Conservation (phyloP, 1,140 invertebrate species). For the Agraylea sexmaculata region DNA sequence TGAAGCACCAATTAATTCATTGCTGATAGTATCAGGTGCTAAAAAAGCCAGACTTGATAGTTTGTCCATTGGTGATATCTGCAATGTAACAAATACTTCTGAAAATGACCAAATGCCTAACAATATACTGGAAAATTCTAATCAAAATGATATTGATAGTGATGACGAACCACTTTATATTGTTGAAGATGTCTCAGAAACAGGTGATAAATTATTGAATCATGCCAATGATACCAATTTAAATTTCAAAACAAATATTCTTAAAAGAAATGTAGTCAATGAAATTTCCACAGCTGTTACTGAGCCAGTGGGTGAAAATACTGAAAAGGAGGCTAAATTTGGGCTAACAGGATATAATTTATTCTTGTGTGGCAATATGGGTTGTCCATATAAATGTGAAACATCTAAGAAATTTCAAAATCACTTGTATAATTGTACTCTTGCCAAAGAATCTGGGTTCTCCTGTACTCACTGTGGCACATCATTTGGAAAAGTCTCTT, state of each 20-base stretch:
- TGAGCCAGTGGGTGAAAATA: neutral
- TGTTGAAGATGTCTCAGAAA: slow-evolving; percentile 1
- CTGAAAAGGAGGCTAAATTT: neutral
- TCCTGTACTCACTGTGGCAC: slow-evolving; percentile 43
- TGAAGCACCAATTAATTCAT: too few species aligned
- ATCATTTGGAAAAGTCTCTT: slow-evolving; percentile 29
- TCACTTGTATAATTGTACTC: slow-evolving; percentile 37
- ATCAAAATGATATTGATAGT: neutral
- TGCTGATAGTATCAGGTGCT: too few species aligned
- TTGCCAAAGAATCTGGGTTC: slow-evolving; percentile 13
- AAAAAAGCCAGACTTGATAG: too few species aligned
- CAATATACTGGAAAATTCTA: too few species aligned
- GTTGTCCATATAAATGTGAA: slow-evolving; percentile 26
- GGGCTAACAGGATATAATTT: slow-evolving; percentile 28
- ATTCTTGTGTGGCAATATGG: slow-evolving; percentile 39
- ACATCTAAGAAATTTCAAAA: slow-evolving; percentile 28
- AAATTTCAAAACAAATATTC: too few species aligned
- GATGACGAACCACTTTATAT: neutral
- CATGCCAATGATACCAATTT: slow-evolving; percentile 11
- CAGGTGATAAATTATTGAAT: slow-evolving; percentile 1
- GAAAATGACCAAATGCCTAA: too few species aligned
- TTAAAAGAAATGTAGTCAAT: too few species aligned
- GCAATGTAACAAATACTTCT: too few species aligned
- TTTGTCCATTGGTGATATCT: too few species aligned
- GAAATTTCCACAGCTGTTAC: slow-evolving; percentile 7